Evolutionary conservation across 2,888 invertebrate genomes (phyloP), one percentile per base, ranked within the genome.

Genomic region (Gnatocerus cornutus): DNA sequence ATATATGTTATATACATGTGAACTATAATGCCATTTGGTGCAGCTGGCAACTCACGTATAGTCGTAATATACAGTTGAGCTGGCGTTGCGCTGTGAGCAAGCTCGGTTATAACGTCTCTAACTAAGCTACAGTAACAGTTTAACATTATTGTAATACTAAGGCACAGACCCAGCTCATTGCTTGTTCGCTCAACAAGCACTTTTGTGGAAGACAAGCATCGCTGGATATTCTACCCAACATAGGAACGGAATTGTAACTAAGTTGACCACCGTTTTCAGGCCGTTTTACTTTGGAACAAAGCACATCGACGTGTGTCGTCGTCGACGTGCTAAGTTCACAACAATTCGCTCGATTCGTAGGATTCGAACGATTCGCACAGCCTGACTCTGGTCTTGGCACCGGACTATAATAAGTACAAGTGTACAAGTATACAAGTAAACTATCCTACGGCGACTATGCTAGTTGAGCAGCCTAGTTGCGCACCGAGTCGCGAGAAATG

Each of bases 131-230:
- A 76, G 77, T 84, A 84, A 83, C 82, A 84, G 81, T 83, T 81
- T 79, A 84, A 83, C 84, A 84, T 85, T 85, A 85, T 85, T 85
- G 84, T 85, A 84, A 84, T 84, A 84, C 85, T 85, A 85, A 85
- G 85, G 85, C 85, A 85, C 85, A 83, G 83, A 85, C 83, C 84
- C 84, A 85, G 85, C 84, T 84, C 83, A 83, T 81, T 84, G 84
- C 84, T 84, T 83, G 82, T 83, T 79, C 74, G 79, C 81, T 79
- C 77, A 76, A 82, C 81, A 84, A 84, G 83, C 84, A 80, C 81
- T 77, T 74, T 81, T 78, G 83, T 84, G 84, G 84, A 85, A 84
- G 84, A 84, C 84, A 84, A 84, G 84, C 84, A 82, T 80, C 83
- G 84, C 84, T 84, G 84, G 83, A 83, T 84, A 82, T 81, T 82